Evolutionary conservation across 2,888 invertebrate genomes (phyloP).

Genomic region (Hydroisotoma schaefferi): DNA sequence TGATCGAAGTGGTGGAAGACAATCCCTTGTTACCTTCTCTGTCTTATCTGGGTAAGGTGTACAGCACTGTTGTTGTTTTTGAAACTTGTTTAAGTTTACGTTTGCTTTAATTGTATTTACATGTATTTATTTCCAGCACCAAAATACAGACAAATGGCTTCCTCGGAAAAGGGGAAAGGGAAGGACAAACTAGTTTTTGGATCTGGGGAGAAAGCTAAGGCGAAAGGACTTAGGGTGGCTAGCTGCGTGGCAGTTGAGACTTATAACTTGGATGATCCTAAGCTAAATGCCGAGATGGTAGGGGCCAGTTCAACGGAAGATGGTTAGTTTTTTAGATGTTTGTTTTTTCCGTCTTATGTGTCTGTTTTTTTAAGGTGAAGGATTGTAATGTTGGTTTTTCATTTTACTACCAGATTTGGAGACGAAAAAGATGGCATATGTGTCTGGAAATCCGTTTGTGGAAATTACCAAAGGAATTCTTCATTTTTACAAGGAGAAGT

Average conservation of each 20-base stretch:
- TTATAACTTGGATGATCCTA: slow-evolving; percentile 15
- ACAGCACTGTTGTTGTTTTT: neutral
- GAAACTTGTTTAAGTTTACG: neutral
- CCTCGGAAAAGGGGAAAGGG: slow-evolving; percentile 3
- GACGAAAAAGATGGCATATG: slow-evolving; percentile 58
- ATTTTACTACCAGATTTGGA: slow-evolving; percentile 12
- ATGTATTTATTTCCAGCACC: slow-evolving; percentile 13
- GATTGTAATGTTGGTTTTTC: no score
- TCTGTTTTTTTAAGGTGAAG: no score
- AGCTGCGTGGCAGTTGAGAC: slow-evolving; percentile 32
- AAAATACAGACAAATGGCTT: slow-evolving; percentile 21
- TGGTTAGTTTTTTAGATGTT: no score
- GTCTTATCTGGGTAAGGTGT: slow-evolving; percentile 33
- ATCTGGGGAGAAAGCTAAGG: slow-evolving; percentile 33
- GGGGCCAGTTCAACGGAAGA: no score
- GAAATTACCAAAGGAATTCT: slow-evolving; percentile 95
- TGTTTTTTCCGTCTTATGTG: no score
- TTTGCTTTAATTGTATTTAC: neutral
- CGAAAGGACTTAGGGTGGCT: slow-evolving; percentile 34
- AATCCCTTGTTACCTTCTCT: slow-evolving; percentile 21
- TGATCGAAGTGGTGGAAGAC: slow-evolving; percentile 43
- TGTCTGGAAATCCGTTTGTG: slow-evolving; percentile 94
- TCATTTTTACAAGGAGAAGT: slow-evolving; percentile 97
- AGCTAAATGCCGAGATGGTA: neutral
- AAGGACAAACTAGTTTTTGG: slow-evolving; percentile 34